phyloP scores from a whole-genome alignment of 2,113 vertebrate species.

The Stictonetta naevosa region DNA sequence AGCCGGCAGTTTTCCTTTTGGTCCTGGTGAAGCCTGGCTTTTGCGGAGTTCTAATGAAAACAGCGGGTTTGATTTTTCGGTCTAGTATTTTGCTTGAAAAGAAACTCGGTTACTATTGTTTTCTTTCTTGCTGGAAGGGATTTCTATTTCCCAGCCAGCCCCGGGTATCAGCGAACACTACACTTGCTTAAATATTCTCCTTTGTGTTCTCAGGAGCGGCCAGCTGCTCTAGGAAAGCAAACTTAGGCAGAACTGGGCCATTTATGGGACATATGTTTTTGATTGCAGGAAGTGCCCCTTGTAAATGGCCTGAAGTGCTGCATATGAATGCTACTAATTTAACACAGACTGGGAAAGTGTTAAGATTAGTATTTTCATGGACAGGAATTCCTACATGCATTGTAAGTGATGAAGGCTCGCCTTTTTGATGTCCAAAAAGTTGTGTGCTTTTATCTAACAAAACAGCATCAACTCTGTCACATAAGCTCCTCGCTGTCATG shows the following conservation, averaged over 20 bases:
- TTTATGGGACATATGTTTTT: constrained; percentile 50
- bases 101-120: background rate
- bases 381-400: constrained; percentile 21
- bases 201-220: constrained; percentile 51
- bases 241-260: constrained; percentile 30
- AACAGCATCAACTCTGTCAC: background rate
- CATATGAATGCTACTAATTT: constrained; percentile 49
- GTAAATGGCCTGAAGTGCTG: constrained; percentile 59
- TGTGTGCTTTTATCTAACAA: constrained; percentile 26
- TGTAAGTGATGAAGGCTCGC: constrained; percentile 40
- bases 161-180: background rate
- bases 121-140: background rate
- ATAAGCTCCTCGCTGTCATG: background rate
- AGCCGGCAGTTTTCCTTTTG: background rate
- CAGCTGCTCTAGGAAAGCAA: constrained; percentile 59
- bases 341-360: constrained; percentile 51
- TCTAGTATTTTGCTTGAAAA: constrained; percentile 1
- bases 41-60: background rate
- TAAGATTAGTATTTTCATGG: constrained; percentile 44
- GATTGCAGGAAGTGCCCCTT: constrained; percentile 58
- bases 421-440: constrained; percentile 45
- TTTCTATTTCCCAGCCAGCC: constrained; percentile 16
- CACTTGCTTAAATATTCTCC: constrained; percentile 40
- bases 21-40: background rate
- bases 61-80: background rate